Conservation (phyloP, 1,140 invertebrate genomes). For the Achatina immaculata region DNA sequence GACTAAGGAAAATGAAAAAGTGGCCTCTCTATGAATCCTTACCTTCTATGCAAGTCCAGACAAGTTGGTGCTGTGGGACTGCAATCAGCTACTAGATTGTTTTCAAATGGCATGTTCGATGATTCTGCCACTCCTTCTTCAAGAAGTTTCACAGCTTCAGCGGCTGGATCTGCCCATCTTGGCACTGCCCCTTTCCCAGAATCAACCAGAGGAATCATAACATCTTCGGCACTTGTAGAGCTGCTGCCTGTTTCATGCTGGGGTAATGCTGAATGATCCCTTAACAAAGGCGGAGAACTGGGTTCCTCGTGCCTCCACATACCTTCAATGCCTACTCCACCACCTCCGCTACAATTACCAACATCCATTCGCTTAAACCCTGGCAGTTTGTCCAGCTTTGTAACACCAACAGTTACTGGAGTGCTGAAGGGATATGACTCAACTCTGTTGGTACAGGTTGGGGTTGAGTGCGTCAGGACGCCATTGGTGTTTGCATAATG, state of each 20-base stretch:
- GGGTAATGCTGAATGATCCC: slow-evolving; percentile 25
- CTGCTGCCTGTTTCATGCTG: slow-evolving; percentile 29
- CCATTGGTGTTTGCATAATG: slow-evolving; percentile 1
- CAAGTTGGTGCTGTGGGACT: slow-evolving; percentile 53
- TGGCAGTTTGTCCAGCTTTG: neutral
- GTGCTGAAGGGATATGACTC: neutral
- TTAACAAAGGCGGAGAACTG: slow-evolving; percentile 45
- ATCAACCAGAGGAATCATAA: slow-evolving; percentile 8
- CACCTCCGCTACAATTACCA: neutral
- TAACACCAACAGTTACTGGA: neutral
- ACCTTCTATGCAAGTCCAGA: slow-evolving; percentile 43
- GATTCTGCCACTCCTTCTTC: slow-evolving; percentile 67
- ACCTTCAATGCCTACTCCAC: slow-evolving; percentile 6
- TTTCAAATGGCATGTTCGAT: slow-evolving; percentile 53
- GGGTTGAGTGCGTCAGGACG: neutral
- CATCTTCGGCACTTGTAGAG: neutral
- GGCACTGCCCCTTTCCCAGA: slow-evolving; percentile 43
- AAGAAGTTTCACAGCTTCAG: slow-evolving; percentile 69
- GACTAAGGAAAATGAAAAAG: neutral
- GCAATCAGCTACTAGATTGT: slow-evolving; percentile 61
- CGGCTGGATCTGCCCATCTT: slow-evolving; percentile 69
- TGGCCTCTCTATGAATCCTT: neutral
- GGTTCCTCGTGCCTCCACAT: neutral
- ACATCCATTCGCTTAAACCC: slow-evolving; percentile 19
- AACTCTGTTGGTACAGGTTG: slow-evolving; percentile 26